Evolutionary conservation across 2,113 vertebrate genomes (phyloP), one percentile per base, ranked within the genome.

Genomic region (Gambusia holbrooki): DNA sequence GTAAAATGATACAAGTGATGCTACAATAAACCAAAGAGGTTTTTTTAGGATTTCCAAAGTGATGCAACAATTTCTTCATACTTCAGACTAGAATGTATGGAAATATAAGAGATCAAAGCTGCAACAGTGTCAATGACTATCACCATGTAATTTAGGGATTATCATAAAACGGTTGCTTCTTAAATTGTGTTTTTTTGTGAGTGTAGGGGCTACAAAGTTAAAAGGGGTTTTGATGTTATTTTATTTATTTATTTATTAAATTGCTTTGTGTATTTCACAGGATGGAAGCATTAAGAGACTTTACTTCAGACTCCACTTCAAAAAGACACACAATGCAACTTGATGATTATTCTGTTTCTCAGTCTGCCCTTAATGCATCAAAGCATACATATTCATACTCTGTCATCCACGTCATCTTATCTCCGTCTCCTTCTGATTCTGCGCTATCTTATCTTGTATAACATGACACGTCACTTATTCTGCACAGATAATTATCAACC

Each of bases 1-100:
- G 33, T n/a, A 90, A 80, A 82, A 62, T 37, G 17, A 63, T 42
- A 72, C 74, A 81, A 69, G 48, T 61, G 74, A 71, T 19, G 62
- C 28, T 28, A 33, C 3, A 27, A 79, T 28, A 66, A 40, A 63
- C 22, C 60, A 73, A 78, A 83, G 40, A 74, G 68, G 29, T 37
- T 71, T 84, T 58, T 77, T 63, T 27, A 66, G 64, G 48, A 65
- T 89, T 83, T 77, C 79, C 45, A 79, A 54, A 15, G 51, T 88
- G 82, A 88, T 82, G 86, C 83, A 90, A 90, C 13, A 1, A 25
- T 90, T 87, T 87, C 84, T 80, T 78, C 62, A 63, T 42, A 11
- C 75, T 78, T 64, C 60, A 78, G 5, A 30, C 32, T 19, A 40
- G 12, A 8, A 77, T 25, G 27, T 83, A 84, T 87, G 73, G 60